Conservation (phyloP, 2,113 vertebrate genomes). For the Uria aalge region DNA sequence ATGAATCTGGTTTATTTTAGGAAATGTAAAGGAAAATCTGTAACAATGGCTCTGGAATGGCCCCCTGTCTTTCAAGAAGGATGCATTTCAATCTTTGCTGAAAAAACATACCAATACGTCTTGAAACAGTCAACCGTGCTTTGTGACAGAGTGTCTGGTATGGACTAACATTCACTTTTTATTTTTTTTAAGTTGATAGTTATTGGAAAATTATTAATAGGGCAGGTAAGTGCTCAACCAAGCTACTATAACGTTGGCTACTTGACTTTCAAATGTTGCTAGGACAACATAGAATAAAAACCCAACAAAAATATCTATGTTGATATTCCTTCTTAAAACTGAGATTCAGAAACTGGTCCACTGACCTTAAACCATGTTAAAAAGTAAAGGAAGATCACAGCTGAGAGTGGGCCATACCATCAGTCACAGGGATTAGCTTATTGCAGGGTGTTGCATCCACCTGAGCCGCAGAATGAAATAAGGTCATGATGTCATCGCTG, state of each 20-base stretch:
- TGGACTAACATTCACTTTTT: neutral
- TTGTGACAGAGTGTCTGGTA: neutral
- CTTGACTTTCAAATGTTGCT: neutral
- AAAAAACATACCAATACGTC: neutral
- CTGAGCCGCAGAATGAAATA: neutral
- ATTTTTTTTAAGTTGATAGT: neutral
- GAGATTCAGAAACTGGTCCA: neutral
- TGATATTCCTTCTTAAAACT: neutral
- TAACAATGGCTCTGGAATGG: neutral
- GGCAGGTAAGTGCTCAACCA: neutral
- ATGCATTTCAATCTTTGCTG: neutral
- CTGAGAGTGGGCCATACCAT: neutral
- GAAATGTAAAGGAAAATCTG: neutral
- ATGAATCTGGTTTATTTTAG: neutral
- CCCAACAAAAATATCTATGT: fast-evolving
- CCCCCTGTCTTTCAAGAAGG: neutral
- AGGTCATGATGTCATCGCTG: neutral
- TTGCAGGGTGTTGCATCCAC: neutral
- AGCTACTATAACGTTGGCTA: neutral
- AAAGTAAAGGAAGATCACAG: neutral
- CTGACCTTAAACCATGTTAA: neutral
- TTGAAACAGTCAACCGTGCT: neutral
- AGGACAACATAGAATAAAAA: neutral
- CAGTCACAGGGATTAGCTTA: neutral
- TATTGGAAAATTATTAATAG: neutral